Percentiles rank a stretch among this genome's conserved stretches.
phyloP scores from a whole-genome alignment of 2,888 invertebrate species.

The Sthenelais limicola region DNA sequence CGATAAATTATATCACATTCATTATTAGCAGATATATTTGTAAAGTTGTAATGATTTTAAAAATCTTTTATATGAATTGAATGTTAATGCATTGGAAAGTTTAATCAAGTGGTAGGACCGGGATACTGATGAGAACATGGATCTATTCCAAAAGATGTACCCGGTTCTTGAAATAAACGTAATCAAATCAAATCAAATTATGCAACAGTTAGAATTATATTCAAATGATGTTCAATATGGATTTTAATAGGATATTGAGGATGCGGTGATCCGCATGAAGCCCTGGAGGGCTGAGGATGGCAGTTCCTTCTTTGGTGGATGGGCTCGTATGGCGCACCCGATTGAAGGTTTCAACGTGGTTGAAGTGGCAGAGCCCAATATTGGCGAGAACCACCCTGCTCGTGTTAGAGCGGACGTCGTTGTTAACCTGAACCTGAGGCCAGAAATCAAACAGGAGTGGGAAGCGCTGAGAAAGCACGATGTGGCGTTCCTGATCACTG shows the following conservation, averaged over 20 bases:
- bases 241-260: constrained; percentile 98
- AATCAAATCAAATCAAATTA: no score
- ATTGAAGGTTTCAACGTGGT: constrained; percentile 93
- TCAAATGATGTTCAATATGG: no score
- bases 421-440: constrained; percentile 90
- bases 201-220: no score
- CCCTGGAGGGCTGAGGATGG: constrained; percentile 94
- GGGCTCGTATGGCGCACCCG: constrained; percentile 99
- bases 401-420: constrained; percentile 95
- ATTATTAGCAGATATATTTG: no score
- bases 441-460: constrained; percentile 97
- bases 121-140: no score
- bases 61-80: no score
- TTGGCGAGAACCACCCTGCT: constrained; percentile 93
- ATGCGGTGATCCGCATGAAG: constrained; percentile 92
- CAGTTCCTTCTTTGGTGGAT: constrained; percentile 87
- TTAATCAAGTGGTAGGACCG: no score
- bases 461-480: constrained; percentile 95
- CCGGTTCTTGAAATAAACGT: no score
- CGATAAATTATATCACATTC: no score
- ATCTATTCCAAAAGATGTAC: no score
- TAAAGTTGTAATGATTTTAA: no score
- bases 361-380: constrained; percentile 79
- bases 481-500: constrained; percentile 95
- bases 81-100: no score